Evolutionary conservation across 2,888 invertebrate genomes (phyloP).

Genomic region (Folsomia manolachei): DNA sequence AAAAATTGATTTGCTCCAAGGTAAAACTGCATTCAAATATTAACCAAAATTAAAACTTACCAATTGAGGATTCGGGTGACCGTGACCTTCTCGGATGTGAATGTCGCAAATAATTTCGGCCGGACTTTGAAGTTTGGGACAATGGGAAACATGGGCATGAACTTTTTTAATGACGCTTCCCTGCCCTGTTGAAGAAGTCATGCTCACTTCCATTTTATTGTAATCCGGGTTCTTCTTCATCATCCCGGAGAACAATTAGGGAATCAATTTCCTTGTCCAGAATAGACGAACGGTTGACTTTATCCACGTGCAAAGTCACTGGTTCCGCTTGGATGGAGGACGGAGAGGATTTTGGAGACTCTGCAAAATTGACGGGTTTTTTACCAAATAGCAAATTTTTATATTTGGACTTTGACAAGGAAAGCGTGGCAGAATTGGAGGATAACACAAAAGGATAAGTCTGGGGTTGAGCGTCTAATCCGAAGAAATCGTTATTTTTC

Average conservation of each 20-base stretch:
- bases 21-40: too few relatives aligned
- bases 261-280: neutral
- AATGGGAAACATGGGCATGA: constrained; percentile 49
- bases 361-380: neutral
- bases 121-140: constrained; percentile 46
- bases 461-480: too few relatives aligned
- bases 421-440: neutral
- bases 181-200: constrained; percentile 18
- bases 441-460: too few relatives aligned
- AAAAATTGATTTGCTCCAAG: too few relatives aligned
- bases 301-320: too few relatives aligned
- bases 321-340: neutral
- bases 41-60: constrained; percentile 31
- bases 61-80: constrained; percentile 48
- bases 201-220: neutral
- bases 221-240: neutral
- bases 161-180: constrained; percentile 46
- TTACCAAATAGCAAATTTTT: neutral
- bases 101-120: constrained; percentile 50
- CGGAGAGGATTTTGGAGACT: neutral
- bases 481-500: neutral
- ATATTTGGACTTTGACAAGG: neutral
- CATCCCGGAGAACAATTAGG: too few relatives aligned
- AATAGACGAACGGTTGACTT: neutral
- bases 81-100: constrained; percentile 47